phyloP scores from a whole-genome alignment of 2,888 invertebrate species.

The Caenorhabditis doughertyi region DNA sequence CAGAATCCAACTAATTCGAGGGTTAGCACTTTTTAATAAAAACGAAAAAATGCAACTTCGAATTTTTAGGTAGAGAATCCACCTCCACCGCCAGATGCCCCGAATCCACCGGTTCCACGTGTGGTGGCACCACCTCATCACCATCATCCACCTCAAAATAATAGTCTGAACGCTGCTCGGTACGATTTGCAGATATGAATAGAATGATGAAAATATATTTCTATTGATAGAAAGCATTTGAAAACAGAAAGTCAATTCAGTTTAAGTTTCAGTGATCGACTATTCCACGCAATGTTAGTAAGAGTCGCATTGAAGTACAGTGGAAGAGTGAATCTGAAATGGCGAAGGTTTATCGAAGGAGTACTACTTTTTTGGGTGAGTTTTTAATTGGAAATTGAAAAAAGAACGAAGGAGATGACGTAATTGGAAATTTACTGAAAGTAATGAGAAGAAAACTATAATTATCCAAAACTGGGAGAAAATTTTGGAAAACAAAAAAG shows the following conservation, averaged over 20 bases:
- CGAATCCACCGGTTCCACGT: constrained; percentile 8
- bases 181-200: no score
- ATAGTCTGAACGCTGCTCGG: constrained; percentile 56
- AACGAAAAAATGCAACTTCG: constrained; percentile 5
- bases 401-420: neutral
- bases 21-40: neutral
- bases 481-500: no score
- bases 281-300: constrained; percentile 89
- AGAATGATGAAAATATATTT: no score
- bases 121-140: neutral
- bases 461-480: neutral
- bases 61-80: constrained; percentile 46
- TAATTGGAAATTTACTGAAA: neutral
- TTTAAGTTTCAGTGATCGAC: constrained; percentile 73
- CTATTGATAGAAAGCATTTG: neutral
- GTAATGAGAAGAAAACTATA: neutral
- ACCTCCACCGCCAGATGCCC: neutral
- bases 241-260: neutral
- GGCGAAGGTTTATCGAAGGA: constrained; percentile 91
- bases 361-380: constrained; percentile 89
- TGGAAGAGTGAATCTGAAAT: constrained; percentile 90
- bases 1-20: neutral
- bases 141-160: constrained; percentile 13
- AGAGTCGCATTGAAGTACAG: constrained; percentile 94
- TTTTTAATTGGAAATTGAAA: constrained; percentile 24